Conservation (phyloP, 2,113 vertebrate genomes). For the Chamaetylas fuelleborni region DNA sequence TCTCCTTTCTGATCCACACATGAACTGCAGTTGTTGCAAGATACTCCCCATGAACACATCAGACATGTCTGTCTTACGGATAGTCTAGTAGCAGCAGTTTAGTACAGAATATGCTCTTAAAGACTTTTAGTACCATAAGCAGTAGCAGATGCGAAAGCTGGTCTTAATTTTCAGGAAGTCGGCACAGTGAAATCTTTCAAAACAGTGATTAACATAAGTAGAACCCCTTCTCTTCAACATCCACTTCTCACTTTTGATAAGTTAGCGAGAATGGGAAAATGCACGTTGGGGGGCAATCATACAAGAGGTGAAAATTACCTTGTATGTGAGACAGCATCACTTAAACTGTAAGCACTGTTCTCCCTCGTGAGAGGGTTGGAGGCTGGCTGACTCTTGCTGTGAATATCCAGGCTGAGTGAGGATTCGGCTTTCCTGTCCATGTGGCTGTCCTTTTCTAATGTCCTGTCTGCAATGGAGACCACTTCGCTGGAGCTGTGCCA, state of each 20-base stretch:
- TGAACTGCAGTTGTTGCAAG: neutral
- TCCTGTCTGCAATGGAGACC: conserved; percentile 83
- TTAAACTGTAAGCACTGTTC: conserved; percentile 90
- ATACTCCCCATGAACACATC: neutral
- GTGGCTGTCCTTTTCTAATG: conserved; percentile 75
- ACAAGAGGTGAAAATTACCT: conserved; percentile 74
- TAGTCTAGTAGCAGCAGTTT: neutral
- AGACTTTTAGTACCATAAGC: neutral
- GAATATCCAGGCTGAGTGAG: conserved; percentile 77
- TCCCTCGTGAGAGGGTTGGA: conserved; percentile 85
- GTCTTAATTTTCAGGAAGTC: neutral
- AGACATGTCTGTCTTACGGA: accelerated
- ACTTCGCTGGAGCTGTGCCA: conserved; percentile 92
- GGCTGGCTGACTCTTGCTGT: conserved; percentile 77
- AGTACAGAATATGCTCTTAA: neutral
- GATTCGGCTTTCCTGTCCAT: conserved; percentile 81
- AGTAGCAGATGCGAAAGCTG: neutral
- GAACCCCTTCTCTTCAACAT: neutral
- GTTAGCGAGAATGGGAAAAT: neutral
- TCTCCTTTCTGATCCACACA: neutral
- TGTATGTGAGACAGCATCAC: conserved; percentile 83
- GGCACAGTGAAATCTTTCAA: neutral
- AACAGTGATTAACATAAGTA: neutral
- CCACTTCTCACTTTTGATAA: neutral
- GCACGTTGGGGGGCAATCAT: neutral